phyloP scores from a whole-genome alignment of 2,888 invertebrate species.

The Troides oblongomaculatus region DNA sequence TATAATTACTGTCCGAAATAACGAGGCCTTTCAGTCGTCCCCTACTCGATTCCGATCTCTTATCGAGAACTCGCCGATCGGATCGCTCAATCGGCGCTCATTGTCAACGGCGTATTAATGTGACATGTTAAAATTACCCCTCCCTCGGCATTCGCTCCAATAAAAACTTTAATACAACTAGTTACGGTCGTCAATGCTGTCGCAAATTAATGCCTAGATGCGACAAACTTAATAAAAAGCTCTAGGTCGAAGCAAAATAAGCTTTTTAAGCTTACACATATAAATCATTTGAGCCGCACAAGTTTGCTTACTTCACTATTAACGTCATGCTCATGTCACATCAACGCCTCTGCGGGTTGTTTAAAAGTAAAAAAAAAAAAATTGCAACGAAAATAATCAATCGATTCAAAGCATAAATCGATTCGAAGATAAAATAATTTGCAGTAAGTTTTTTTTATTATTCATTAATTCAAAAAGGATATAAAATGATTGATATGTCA shows the following conservation, averaged over 20 bases:
- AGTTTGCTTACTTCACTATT: slow-evolving; percentile 34
- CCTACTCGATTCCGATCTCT: slow-evolving; percentile 51
- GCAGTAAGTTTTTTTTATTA: slow-evolving; percentile 23
- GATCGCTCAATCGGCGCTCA: slow-evolving; percentile 65
- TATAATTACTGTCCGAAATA: slow-evolving; percentile 56
- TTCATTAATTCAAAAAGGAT: slow-evolving; percentile 13
- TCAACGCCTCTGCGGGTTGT: slow-evolving; percentile 45
- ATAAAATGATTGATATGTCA: slow-evolving; percentile 11
- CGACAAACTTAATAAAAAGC: slow-evolving; percentile 1
- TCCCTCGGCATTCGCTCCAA: background rate
- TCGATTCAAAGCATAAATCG: slow-evolving; percentile 9
- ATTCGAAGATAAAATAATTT: slow-evolving; percentile 25
- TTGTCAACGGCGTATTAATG: slow-evolving; percentile 55
- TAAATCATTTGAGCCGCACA: background rate
- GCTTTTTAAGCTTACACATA: slow-evolving; percentile 4
- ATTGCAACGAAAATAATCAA: background rate
- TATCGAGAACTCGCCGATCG: slow-evolving; percentile 54
- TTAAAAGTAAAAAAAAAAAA: slow-evolving; percentile 15
- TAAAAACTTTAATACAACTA: slow-evolving; percentile 8
- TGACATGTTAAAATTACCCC: slow-evolving; percentile 41
- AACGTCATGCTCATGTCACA: slow-evolving; percentile 57
- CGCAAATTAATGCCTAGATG: slow-evolving; percentile 7
- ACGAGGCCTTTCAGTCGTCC: slow-evolving; percentile 53
- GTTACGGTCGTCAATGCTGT: slow-evolving; percentile 12
- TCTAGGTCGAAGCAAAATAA: background rate